A percentile compares a stretch with the other conserved stretches of the same genome.
phyloP scores from a whole-genome alignment of 2,113 vertebrate species.

The Cyphomyrus discorhynchus region DNA sequence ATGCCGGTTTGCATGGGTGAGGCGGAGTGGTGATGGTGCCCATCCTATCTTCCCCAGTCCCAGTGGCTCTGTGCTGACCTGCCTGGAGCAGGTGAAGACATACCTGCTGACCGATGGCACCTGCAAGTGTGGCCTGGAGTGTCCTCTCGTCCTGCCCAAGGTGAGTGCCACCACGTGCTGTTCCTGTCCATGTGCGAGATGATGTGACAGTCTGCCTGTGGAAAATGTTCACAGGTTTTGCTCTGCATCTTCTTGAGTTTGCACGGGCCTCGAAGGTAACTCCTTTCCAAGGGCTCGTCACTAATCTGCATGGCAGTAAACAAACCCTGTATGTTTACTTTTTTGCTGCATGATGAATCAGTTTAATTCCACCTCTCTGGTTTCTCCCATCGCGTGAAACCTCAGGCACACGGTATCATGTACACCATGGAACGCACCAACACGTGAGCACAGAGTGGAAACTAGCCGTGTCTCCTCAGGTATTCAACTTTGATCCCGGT shows the following conservation, averaged over 20 bases:
- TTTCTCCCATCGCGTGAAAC: neutral
- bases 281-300: neutral
- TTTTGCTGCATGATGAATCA: neutral
- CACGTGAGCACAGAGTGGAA: neutral
- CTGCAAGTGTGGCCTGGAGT: constrained; percentile 98
- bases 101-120: constrained; percentile 97
- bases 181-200: neutral
- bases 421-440: neutral
- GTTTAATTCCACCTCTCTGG: neutral
- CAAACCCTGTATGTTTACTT: neutral
- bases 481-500: constrained; percentile 94
- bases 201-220: neutral
- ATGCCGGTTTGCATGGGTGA: neutral
- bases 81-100: constrained; percentile 94
- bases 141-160: constrained; percentile 96
- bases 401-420: neutral
- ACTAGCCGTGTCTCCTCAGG: constrained; percentile 55
- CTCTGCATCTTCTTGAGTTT: neutral
- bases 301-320: neutral
- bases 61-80: constrained; percentile 94
- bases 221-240: neutral
- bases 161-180: constrained; percentile 51
- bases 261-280: neutral
- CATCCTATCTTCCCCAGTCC: constrained; percentile 61
- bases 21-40: neutral